Evolutionary conservation across 2,888 invertebrate genomes (phyloP).

Genomic region (Anorthoa munda): DNA sequence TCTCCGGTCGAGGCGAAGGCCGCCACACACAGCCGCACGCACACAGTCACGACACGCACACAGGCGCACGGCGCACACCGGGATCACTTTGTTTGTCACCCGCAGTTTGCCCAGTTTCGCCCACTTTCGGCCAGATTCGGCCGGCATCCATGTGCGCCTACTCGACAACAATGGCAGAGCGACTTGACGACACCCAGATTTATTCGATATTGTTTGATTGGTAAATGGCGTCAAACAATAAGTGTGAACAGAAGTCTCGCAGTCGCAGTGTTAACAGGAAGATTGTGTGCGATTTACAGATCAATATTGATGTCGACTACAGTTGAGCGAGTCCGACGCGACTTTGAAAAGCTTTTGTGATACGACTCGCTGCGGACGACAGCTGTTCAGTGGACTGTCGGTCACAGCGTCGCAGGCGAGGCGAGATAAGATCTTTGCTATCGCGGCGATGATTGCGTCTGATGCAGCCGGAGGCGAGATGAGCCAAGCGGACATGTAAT

Average conservation of each 20-base stretch:
- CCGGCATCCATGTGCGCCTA: not conserved
- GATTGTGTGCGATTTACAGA: conserved; percentile 18
- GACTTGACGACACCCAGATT: conserved; percentile 10
- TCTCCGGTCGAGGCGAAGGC: conserved; percentile 63
- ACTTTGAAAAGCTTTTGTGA: conserved; percentile 9
- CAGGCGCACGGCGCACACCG: conserved; percentile 21
- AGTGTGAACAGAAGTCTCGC: not conserved
- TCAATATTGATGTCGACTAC: not conserved
- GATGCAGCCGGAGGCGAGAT: not conserved
- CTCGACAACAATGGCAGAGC: not conserved
- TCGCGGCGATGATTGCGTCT: not conserved
- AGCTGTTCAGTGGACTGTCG: not conserved
- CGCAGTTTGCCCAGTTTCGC: conserved; percentile 27
- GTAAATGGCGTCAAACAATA: conserved; percentile 21
- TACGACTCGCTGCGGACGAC: not conserved
- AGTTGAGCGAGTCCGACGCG: not conserved
- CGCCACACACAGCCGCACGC: conserved; percentile 34
- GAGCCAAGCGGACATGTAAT: conserved; percentile 25
- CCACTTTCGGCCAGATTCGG: conserved; percentile 25
- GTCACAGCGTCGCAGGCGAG: no score
- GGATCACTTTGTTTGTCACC: conserved; percentile 38
- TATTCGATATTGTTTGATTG: conserved; percentile 24
- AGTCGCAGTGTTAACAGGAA: not conserved
- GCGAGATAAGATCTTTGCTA: conserved; percentile 8
- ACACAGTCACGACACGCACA: not conserved